Evolutionary conservation across 2,113 vertebrate genomes (phyloP).

Genomic region (Colius striatus): DNA sequence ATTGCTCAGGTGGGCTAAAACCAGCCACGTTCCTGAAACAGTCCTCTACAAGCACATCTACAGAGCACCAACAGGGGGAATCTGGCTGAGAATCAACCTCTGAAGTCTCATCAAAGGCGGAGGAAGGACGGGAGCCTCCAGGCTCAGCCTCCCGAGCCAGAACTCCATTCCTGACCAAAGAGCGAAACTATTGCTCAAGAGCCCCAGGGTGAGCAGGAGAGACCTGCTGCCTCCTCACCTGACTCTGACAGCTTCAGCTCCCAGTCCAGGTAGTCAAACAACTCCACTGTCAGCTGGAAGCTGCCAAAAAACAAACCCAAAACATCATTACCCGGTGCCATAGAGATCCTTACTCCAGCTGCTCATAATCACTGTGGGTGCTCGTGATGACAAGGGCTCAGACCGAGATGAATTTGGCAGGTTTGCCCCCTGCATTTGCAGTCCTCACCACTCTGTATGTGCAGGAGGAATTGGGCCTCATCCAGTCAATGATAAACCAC

Average conservation of each 20-base stretch:
- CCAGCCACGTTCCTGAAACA: neutral
- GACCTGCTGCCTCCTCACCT: slow-evolving; percentile 78
- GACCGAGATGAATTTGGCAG: neutral
- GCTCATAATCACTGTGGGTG: accelerated
- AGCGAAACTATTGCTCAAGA: slow-evolving; percentile 47
- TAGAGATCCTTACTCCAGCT: neutral
- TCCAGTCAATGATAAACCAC: neutral
- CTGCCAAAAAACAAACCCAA: slow-evolving; percentile 65
- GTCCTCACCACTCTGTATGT: accelerated
- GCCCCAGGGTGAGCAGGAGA: neutral
- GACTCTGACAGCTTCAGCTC: slow-evolving; percentile 93
- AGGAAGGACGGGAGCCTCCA: neutral
- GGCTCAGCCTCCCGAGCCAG: neutral
- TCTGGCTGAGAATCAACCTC: neutral
- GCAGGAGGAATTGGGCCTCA: neutral
- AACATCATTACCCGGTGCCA: neutral
- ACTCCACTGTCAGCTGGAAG: slow-evolving; percentile 97
- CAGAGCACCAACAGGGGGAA: neutral
- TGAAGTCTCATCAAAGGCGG: neutral
- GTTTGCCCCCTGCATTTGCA: neutral
- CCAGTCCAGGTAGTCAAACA: slow-evolving; percentile 97
- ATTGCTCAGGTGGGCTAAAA: neutral
- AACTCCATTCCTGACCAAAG: slow-evolving; percentile 2
- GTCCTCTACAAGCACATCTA: neutral
- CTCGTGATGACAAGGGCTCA: accelerated